These are phyloP conservation scores for Clarias platycephalus DNA, from an alignment of 2,797 vertebrate species.

Conservation along the genomic window DNA sequence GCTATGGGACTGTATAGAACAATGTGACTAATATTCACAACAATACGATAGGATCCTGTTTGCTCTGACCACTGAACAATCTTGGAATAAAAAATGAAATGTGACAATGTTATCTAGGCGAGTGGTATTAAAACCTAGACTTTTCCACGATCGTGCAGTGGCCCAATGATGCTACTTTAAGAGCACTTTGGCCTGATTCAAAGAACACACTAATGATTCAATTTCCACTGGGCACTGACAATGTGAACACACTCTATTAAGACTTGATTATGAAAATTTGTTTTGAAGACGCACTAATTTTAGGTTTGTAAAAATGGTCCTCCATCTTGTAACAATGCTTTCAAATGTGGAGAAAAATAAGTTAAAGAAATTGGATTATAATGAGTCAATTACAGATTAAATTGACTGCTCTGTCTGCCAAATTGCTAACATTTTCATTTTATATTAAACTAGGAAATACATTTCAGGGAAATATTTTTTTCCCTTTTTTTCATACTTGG, in stretches of 20 bases:
- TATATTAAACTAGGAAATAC: constrained; percentile 51
- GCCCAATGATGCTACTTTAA: constrained; percentile 22
- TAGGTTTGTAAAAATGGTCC: constrained; percentile 37
- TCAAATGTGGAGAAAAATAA: constrained; percentile 67
- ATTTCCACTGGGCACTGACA: constrained; percentile 33
- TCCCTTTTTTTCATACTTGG: not conserved
- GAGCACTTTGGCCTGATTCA: constrained; percentile 33
- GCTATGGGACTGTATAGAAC: not conserved
- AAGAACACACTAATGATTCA: constrained; percentile 38
- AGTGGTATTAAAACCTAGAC: not conserved
- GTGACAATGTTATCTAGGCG: not conserved
- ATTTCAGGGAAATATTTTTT: constrained; percentile 46
- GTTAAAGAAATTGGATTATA: constrained; percentile 74
- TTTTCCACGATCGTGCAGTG: constrained; percentile 33
- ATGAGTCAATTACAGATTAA: constrained; percentile 77
- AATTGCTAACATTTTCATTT: constrained; percentile 76
- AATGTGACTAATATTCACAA: not conserved
- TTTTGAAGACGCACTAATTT: constrained; percentile 46
- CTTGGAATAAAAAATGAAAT: not conserved
- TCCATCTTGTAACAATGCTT: constrained; percentile 63
- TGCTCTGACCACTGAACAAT: not conserved
- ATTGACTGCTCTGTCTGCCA: constrained; percentile 73
- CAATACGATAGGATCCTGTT: not conserved
- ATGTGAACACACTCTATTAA: constrained; percentile 41
- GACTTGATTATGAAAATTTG: constrained; percentile 46